phyloP scores from a whole-genome alignment of 1,140 invertebrate species.

The Aplysia californica region DNA sequence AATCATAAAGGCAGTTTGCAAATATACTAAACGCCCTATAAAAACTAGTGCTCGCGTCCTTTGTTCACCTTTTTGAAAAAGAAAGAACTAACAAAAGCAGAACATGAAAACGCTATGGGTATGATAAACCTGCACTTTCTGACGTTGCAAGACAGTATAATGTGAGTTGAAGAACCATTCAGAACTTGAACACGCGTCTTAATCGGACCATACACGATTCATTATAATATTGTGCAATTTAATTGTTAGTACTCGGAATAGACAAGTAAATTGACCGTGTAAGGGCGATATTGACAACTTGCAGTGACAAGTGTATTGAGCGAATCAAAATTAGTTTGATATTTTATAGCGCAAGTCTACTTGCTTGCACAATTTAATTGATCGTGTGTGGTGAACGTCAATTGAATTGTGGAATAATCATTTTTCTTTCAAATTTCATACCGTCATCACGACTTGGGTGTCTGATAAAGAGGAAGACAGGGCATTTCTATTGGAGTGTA shows the following conservation, averaged over 20 bases:
- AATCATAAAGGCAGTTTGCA: too few relatives aligned
- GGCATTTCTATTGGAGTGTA: neutral
- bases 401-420: neutral
- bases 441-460: neutral
- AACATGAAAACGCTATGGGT: too few relatives aligned
- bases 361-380: neutral
- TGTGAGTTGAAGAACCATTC: too few relatives aligned
- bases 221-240: neutral
- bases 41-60: too few relatives aligned
- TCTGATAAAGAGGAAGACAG: neutral
- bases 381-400: neutral
- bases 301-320: neutral
- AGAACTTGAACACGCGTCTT: too few relatives aligned
- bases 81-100: too few relatives aligned
- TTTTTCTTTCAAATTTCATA: neutral
- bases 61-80: too few relatives aligned
- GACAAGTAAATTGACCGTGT: neutral
- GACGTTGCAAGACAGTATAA: too few relatives aligned
- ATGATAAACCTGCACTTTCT: too few relatives aligned
- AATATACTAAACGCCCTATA: too few relatives aligned
- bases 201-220: neutral
- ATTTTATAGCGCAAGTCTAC: neutral
- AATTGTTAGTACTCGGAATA: neutral
- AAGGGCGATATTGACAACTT: neutral
- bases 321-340: neutral